Conservation (phyloP, 2,888 invertebrate species). For the Lasioglossum lativentre region DNA sequence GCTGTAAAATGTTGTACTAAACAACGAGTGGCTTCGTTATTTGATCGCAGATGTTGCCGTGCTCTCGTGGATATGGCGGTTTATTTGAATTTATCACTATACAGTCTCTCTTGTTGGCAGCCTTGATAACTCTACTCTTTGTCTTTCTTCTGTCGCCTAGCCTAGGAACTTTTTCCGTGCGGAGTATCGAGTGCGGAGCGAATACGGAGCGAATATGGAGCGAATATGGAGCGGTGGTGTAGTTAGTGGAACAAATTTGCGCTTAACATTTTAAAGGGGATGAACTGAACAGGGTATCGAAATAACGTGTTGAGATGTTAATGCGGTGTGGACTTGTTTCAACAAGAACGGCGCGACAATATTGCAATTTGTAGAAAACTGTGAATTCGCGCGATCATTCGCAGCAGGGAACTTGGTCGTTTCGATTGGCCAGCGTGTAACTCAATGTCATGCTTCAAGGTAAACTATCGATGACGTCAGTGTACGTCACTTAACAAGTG, state of each 20-base stretch:
- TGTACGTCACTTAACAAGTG: conserved; percentile 84
- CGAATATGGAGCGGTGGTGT: not conserved
- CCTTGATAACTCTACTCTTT: not conserved
- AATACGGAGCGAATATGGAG: not conserved
- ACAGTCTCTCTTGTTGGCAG: not conserved
- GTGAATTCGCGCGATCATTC: too few species aligned
- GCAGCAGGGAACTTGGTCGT: conserved; percentile 26
- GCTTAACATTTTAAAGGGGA: not conserved
- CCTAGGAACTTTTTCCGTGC: not conserved
- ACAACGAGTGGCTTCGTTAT: not conserved
- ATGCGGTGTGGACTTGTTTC: not conserved
- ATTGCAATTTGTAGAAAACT: not conserved
- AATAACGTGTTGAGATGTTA: not conserved
- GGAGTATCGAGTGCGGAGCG: not conserved
- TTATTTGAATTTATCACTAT: conserved; percentile 6
- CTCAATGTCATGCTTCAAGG: conserved; percentile 85
- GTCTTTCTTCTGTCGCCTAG: not conserved
- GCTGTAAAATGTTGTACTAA: not conserved
- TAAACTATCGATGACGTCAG: conserved; percentile 85
- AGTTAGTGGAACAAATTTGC: not conserved
- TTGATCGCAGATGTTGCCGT: not conserved
- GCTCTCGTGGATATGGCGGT: not conserved
- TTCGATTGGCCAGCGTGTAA: conserved; percentile 75
- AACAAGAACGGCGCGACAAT: not conserved
- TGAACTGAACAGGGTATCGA: not conserved